A percentile compares a stretch with the other conserved stretches of the same genome.
phyloP scores from a whole-genome alignment of 2,797 vertebrate species.

The Microchirus variegatus region DNA sequence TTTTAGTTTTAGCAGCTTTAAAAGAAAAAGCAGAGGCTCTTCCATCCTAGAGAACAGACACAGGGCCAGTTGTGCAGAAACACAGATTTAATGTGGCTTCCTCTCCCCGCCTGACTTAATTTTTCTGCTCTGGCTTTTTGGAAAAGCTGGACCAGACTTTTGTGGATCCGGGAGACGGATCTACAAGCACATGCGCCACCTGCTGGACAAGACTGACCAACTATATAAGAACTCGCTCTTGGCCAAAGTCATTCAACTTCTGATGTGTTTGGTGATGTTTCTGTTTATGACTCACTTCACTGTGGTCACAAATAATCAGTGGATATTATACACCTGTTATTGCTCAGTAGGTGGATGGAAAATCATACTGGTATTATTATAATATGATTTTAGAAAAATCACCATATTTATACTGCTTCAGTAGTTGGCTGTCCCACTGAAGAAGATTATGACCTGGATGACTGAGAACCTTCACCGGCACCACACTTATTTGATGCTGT shows the following conservation, averaged over 20 bases:
- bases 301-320: not conserved
- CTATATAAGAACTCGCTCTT: slow-evolving; percentile 16
- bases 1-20: slow-evolving; percentile 50
- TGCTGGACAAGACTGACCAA: slow-evolving; percentile 47
- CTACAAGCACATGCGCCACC: slow-evolving; percentile 60
- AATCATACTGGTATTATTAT: not conserved
- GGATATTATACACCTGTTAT: not conserved
- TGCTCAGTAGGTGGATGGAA: not conserved
- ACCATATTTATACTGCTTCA: too few species aligned
- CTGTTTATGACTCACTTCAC: slow-evolving; percentile 3
- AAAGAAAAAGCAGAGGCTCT: slow-evolving; percentile 52
- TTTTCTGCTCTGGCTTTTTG: slow-evolving; percentile 73
- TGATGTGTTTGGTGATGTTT: slow-evolving; percentile 5
- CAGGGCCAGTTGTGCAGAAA: slow-evolving; percentile 87
- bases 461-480: too few species aligned
- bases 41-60: slow-evolving; percentile 78
- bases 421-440: too few species aligned
- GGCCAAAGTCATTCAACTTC: slow-evolving; percentile 24
- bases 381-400: too few species aligned
- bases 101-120: slow-evolving; percentile 86
- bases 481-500: too few species aligned
- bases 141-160: slow-evolving; percentile 69
- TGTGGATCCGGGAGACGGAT: slow-evolving; percentile 45
- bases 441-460: too few species aligned
- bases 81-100: slow-evolving; percentile 88